Base-by-base conservation (phyloP, 2,797 vertebrate species). In the Cuniculus paca region DNA sequence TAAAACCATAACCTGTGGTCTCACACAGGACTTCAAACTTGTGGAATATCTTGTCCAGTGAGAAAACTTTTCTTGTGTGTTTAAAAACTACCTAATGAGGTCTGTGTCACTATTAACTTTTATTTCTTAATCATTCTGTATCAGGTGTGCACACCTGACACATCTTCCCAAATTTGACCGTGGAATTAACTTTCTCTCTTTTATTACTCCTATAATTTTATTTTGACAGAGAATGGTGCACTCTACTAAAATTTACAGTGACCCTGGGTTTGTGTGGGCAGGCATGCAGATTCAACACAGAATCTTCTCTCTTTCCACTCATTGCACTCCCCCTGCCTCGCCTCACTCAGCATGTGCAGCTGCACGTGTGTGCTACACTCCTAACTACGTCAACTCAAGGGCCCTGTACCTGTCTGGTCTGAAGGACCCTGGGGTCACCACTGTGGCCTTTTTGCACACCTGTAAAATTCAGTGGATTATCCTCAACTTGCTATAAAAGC, bases 91-190 rank as follows among this genome's bases (percentile, higher is more conserved):
- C 61, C 65, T 72, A 90, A 50, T 26, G 61, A 79, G n/a, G 26
- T 72, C 56, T 17, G 2, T 26, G 42, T 78, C 65, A 26, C 56
- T 34, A 48, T 45, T 58, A 77, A 77, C 39, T 82, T 86, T 45
- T 34, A 70, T 83, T 90, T 97, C 88, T 92, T 79, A 61, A 91
- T 80, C 42, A 26, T 79, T 94, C 42, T 72, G 34, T 54, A 42
- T 17, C 31, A 16, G 10, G 45, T 39, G 70, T 28, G 24, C 50
- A 77, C 81, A 95, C 50, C 88, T 88, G 28, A 20, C 65, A 45
- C 24, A 75, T 90, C 56, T 89, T 79, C 36, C 70, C 65, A 93
- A 68, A 52, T 93, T 78, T 61, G 61, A 80, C 61, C 36, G 9
- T 24, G n/a, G 39, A 42, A 92, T 87, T 94, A 70, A 75, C 28